Percentiles rank a stretch among this genome's conserved stretches.
phyloP scores from a whole-genome alignment of 1,140 invertebrate species.

The Megalopta genalis region DNA sequence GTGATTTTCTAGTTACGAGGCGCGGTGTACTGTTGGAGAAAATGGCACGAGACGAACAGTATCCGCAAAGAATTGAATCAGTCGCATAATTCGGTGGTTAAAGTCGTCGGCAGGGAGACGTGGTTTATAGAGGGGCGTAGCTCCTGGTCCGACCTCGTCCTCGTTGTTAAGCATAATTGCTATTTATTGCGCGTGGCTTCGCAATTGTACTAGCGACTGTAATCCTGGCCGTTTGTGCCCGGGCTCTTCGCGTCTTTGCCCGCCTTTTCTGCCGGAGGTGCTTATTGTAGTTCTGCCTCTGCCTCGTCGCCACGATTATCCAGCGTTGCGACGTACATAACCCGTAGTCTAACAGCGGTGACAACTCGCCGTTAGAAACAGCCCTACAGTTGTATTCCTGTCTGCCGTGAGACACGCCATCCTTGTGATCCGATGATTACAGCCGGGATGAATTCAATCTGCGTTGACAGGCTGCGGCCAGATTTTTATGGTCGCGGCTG shows the following conservation, averaged over 20 bases:
- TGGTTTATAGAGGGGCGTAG: constrained; percentile 7
- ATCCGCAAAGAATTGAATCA: constrained; percentile 24
- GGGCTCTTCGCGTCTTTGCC: constrained; percentile 27
- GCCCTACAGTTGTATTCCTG: constrained; percentile 31
- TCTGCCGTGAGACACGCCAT: constrained; percentile 20
- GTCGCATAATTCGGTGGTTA: constrained; percentile 40
- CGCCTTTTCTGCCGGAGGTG: constrained; percentile 26
- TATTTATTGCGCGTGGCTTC: constrained; percentile 57
- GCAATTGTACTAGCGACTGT: constrained; percentile 38
- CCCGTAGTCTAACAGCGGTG: constrained; percentile 4
- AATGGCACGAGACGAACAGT: neutral
- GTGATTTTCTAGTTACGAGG: too few species aligned
- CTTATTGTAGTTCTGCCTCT: constrained; percentile 34
- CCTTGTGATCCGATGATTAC: constrained; percentile 43
- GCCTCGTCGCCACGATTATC: constrained; percentile 3
- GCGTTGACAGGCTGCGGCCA: constrained; percentile 1
- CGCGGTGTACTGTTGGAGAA: neutral
- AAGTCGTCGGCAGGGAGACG: constrained; percentile 1
- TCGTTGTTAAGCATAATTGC: constrained; percentile 59
- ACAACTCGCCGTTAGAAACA: constrained; percentile 32
- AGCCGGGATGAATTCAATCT: constrained; percentile 3
- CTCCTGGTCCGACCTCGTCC: constrained; percentile 22
- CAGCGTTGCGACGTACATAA: neutral
- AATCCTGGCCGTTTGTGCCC: constrained; percentile 54
- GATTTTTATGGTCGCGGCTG: neutral